Conservation (phyloP, 1,140 invertebrate genomes). For the Charaxes varanes region DNA sequence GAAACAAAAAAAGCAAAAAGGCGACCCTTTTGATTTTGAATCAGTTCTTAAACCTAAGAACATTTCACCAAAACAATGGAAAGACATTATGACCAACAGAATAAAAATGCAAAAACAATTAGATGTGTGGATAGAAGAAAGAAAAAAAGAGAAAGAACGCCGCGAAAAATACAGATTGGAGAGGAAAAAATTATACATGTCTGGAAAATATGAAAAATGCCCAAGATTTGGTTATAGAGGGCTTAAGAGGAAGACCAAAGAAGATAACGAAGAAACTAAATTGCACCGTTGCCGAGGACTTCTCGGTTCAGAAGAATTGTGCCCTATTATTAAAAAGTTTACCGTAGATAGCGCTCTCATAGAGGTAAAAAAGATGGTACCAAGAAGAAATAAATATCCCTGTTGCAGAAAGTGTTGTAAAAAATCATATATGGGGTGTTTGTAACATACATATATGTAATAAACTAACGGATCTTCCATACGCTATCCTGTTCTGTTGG, state of each 20-base stretch:
- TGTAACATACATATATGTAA: no score
- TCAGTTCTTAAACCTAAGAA: constrained; percentile 17
- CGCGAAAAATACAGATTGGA: constrained; percentile 21
- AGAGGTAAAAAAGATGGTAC: not conserved
- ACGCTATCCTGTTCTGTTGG: no score
- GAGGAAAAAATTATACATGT: constrained; percentile 11
- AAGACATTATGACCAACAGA: constrained; percentile 22
- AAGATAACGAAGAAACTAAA: constrained; percentile 6
- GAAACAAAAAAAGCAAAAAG: constrained; percentile 12
- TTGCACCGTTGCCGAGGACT: not conserved
- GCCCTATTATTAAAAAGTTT: no score
- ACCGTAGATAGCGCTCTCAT: not conserved
- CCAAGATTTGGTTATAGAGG: constrained; percentile 26
- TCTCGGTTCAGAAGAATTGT: no score
- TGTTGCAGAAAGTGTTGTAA: constrained; percentile 59
- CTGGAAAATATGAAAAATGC: constrained; percentile 30
- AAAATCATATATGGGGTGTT: constrained; percentile 46
- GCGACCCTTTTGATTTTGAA: constrained; percentile 16
- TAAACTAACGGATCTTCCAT: no score
- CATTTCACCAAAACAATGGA: constrained; percentile 12
- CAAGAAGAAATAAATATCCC: constrained; percentile 24
- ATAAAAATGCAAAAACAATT: constrained; percentile 29
- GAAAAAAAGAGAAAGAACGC: constrained; percentile 28
- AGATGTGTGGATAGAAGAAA: constrained; percentile 38
- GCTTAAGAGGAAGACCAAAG: constrained; percentile 10